Evolutionary conservation across 2,888 invertebrate genomes (phyloP).

Genomic region (Aspidiotus destructor): DNA sequence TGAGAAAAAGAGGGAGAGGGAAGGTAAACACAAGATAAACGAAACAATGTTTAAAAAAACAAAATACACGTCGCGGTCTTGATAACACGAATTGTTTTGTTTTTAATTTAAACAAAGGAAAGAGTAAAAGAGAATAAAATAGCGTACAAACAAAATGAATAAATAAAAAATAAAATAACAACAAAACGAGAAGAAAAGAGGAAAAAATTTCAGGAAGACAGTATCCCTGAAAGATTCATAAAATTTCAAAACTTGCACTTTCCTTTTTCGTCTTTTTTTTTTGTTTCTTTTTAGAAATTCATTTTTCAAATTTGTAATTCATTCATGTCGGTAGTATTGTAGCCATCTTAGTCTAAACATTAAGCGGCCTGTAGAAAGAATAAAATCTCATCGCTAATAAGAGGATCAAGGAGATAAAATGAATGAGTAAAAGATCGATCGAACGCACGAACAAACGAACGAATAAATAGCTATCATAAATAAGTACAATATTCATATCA

Average conservation of each 20-base stretch:
- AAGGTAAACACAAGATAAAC: neutral
- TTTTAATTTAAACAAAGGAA: no score
- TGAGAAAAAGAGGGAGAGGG: neutral
- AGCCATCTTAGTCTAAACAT: no score
- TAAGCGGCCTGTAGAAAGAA: no score
- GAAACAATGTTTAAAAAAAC: neutral
- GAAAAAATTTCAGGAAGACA: neutral
- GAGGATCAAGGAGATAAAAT: no score
- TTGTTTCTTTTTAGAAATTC: no score
- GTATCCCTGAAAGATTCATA: neutral
- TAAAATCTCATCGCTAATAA: no score
- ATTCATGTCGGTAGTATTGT: no score
- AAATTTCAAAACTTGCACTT: neutral
- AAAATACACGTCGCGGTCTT: neutral
- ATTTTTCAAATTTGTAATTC: no score
- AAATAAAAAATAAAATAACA: neutral
- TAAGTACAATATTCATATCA: slow-evolving; percentile 10
- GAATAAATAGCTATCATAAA: slow-evolving; percentile 6
- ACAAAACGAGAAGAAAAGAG: neutral
- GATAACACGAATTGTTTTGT: neutral
- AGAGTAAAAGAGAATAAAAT: neutral
- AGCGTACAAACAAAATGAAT: neutral
- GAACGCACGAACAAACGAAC: neutral
- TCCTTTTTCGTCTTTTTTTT: neutral
- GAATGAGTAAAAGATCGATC: neutral